These are phyloP conservation scores for Solenopsis fugax DNA, from an alignment of 1,140 invertebrate genomes.

Conservation along the genomic window DNA sequence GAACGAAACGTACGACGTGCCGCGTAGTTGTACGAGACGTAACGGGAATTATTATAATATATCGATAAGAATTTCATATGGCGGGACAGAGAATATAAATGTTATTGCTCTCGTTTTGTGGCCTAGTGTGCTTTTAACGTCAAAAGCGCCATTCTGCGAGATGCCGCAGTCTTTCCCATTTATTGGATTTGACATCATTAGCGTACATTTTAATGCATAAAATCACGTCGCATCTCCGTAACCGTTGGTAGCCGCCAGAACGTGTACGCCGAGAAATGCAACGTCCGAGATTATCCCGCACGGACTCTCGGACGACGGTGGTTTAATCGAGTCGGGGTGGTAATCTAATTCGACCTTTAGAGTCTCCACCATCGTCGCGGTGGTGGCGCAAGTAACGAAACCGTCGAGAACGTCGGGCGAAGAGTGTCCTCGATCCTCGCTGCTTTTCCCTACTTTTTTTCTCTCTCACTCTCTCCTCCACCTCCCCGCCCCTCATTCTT, in stretches of 20 bases:
- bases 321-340: conserved; percentile 82
- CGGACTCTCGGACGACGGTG: conserved; percentile 69
- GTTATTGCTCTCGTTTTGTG: neutral
- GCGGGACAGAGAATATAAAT: neutral
- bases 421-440: conserved; percentile 69
- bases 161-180: conserved; percentile 8
- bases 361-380: conserved; percentile 69
- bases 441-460: conserved; percentile 48
- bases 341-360: conserved; percentile 83
- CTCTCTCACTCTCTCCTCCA: too few species aligned
- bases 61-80: neutral
- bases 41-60: neutral
- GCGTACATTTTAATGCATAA: conserved; percentile 48
- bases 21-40: neutral
- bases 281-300: conserved; percentile 73
- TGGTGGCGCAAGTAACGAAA: conserved; percentile 73
- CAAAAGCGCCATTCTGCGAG: neutral
- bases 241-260: conserved; percentile 54
- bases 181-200: conserved; percentile 37
- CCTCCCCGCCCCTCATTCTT: neutral
- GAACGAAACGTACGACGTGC: neutral
- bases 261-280: conserved; percentile 52
- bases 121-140: neutral
- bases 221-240: conserved; percentile 51
- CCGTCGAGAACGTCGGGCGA: conserved; percentile 65